These are phyloP conservation scores for Charadrius vociferus DNA, from an alignment of 2,113 vertebrate species.

Conservation along the genomic window DNA sequence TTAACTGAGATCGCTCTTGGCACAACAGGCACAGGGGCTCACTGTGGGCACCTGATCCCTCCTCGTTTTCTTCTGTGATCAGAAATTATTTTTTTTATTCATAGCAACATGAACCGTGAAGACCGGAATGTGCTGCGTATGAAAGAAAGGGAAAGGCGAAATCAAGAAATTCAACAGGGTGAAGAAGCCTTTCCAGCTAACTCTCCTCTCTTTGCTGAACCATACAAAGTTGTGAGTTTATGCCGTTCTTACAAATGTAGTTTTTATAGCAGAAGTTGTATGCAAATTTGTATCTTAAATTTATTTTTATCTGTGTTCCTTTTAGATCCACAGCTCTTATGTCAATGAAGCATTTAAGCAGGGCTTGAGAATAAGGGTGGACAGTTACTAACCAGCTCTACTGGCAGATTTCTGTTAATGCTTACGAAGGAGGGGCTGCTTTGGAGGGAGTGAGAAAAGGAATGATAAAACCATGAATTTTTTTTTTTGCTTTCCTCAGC, in stretches of 20 bases:
- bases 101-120: constrained; percentile 99
- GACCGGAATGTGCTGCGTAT: constrained; percentile 99
- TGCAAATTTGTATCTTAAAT: neutral
- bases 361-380: neutral
- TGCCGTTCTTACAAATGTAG: neutral
- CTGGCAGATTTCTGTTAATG: neutral
- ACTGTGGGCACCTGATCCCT: neutral
- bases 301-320: neutral
- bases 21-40: neutral
- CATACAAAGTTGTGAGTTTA: constrained; percentile 96
- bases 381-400: neutral
- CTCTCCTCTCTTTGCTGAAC: constrained; percentile 97
- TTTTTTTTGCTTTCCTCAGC: neutral
- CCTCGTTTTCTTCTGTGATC: constrained; percentile 20
- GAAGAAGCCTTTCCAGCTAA: constrained; percentile 96
- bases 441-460: neutral
- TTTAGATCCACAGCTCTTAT: neutral
- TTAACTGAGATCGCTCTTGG: neutral
- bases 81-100: constrained; percentile 71
- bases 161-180: constrained; percentile 91
- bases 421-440: neutral
- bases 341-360: neutral
- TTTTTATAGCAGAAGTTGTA: neutral
- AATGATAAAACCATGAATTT: neutral
- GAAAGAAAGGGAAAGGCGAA: constrained; percentile 93